Percentiles rank a stretch among this genome's conserved stretches.
These are phyloP conservation scores for Drosophila varians DNA, from an alignment of 1,140 invertebrate species.

Conservation along the genomic window DNA sequence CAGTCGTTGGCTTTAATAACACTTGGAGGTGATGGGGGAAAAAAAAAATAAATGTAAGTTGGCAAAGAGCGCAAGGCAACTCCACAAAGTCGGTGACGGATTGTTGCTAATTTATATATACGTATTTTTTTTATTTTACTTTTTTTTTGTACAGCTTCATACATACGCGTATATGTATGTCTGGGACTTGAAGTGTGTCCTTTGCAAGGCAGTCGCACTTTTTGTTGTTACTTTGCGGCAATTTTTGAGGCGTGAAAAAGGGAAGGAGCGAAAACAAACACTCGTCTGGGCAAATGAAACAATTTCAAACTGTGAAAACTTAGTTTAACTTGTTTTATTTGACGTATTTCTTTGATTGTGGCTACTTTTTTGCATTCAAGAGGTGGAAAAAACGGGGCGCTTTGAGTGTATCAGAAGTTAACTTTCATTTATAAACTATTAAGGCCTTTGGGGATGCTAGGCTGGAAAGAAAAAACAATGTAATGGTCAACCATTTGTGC, in stretches of 20 bases:
- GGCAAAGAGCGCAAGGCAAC: slow-evolving; percentile 2
- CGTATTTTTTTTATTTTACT: slow-evolving; percentile 4
- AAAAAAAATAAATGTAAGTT: slow-evolving; percentile 7
- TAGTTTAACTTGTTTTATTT: background rate
- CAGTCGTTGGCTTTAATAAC: slow-evolving; percentile 56
- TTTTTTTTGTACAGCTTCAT: slow-evolving; percentile 1
- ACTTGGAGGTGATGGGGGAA: slow-evolving; percentile 38
- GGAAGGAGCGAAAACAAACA: slow-evolving; percentile 39
- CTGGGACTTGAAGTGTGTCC: slow-evolving; percentile 27
- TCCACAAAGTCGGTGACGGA: slow-evolving; percentile 57
- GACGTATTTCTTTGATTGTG: background rate
- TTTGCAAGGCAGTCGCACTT: slow-evolving; percentile 29
- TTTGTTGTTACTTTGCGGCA: slow-evolving; percentile 57
- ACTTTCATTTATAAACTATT: background rate
- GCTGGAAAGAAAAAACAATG: background rate
- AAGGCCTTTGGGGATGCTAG: too few relatives aligned
- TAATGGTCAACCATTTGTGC: background rate
- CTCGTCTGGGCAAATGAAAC: slow-evolving; percentile 24
- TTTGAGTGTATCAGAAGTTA: background rate
- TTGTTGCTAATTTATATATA: slow-evolving; percentile 65
- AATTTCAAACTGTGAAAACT: slow-evolving; percentile 24
- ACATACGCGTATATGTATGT: slow-evolving; percentile 6
- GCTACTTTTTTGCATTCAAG: background rate
- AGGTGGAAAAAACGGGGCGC: background rate
- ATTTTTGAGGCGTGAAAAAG: slow-evolving; percentile 62